Evolutionary conservation across 1,140 invertebrate genomes (phyloP), one percentile per base, ranked within the genome.

Genomic region (Yoshiicerus persimilis): DNA sequence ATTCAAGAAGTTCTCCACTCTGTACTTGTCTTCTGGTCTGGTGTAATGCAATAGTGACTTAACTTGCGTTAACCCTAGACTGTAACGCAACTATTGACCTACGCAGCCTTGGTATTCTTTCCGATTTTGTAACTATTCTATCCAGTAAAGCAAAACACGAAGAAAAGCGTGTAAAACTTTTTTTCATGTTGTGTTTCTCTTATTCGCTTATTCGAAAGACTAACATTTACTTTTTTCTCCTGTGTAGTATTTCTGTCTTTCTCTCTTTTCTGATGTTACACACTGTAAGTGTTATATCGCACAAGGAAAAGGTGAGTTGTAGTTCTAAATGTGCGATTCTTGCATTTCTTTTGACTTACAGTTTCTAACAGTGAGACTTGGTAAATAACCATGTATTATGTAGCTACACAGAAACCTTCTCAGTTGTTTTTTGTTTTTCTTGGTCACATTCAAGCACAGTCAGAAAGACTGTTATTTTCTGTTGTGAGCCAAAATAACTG

Each of bases 351-450:
- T 16, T 32, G 13, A 27, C 25, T 30, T 27, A 13, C 66, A n/a
- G n/a, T n/a, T n/a, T n/a, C n/a, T n/a, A n/a, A n/a, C n/a, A 16
- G 25, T 32, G 30, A 30, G 75, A 80, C 75, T 80, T 38, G 5
- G 75, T 38, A 80, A 80, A 80, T 80, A 80, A 80, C 75, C 20
- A 80, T 80, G 75, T 80, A 80, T 80, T 80, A 80, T 80, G 75
- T 80, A 80, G 16, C 75, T 36, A 3, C n/a, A 27, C 25, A 16
- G 16, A 25, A 70, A 13, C 30, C 13, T 38, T 36, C 32, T 6
- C 75, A 80, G 32, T 80, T 34, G 30, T 70, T 30, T 70, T 30
- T 70, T 27, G 23, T 77, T 77, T 77, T 77, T 38, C 34, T 32
- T 80, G 13, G 75, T 20, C 70, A 77, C 70, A 75, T 32, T 34